Percentiles rank a stretch among this genome's conserved stretches.
phyloP scores from a whole-genome alignment of 2,113 vertebrate species.

The Mobula hypostoma region DNA sequence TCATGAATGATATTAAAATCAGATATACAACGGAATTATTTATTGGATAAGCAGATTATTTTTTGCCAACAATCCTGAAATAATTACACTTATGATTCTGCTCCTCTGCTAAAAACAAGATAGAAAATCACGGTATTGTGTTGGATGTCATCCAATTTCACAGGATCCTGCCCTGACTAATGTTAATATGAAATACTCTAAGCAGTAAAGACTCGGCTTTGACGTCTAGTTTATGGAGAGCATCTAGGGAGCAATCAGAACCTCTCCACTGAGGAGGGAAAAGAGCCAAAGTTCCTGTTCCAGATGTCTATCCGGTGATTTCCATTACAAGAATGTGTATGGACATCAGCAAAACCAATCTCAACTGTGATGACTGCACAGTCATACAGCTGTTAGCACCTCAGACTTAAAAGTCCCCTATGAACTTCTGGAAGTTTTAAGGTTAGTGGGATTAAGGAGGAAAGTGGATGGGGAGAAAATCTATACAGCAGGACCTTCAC shows the following conservation, averaged over 20 bases:
- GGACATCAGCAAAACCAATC: not conserved
- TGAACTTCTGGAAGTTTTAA: not conserved
- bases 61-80: not conserved
- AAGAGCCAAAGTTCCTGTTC: not conserved
- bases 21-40: not conserved
- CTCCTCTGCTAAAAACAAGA: not conserved
- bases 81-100: not conserved
- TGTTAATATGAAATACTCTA: not conserved
- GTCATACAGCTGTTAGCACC: not conserved
- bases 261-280: not conserved
- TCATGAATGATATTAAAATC: not conserved
- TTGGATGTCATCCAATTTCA: not conserved
- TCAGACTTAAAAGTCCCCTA: not conserved
- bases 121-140: not conserved
- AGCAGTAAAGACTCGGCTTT: not conserved
- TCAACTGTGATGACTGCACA: not conserved
- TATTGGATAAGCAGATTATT: not conserved
- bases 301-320: not conserved
- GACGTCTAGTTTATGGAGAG: not conserved
- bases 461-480: not conserved
- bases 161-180: not conserved
- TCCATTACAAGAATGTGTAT: not conserved
- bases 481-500: not conserved
- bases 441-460: not conserved
- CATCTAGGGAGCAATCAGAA: not conserved